Percentiles rank a stretch among this genome's conserved stretches.
These are phyloP conservation scores for Chamaea fasciata DNA, from an alignment of 2,113 vertebrate genomes.

Conservation along the genomic window DNA sequence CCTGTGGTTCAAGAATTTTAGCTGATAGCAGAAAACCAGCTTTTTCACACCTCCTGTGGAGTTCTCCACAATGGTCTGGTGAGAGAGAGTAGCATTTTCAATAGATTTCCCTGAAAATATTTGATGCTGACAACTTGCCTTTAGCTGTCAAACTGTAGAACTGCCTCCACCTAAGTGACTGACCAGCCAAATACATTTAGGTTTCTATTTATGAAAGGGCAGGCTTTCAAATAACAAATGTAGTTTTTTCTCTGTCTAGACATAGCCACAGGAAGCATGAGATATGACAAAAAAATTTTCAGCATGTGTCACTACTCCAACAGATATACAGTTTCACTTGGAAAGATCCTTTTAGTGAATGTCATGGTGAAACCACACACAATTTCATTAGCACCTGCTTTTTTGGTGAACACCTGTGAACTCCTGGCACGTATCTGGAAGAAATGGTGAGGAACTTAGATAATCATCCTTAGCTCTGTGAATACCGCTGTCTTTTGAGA, in stretches of 20 bases:
- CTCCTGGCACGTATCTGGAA: background rate
- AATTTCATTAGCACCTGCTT: background rate
- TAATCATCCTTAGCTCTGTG: background rate
- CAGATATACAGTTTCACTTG: background rate
- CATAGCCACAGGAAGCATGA: constrained; percentile 11
- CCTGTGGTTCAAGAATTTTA: background rate
- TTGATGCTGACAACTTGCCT: background rate
- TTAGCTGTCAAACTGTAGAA: constrained; percentile 4
- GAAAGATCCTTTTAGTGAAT: background rate
- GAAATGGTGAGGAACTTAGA: background rate
- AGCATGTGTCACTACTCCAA: background rate
- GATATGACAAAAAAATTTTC: background rate
- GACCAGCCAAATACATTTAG: background rate
- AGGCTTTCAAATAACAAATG: background rate
- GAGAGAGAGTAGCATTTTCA: background rate
- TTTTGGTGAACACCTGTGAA: background rate
- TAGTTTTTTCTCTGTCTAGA: constrained; percentile 33
- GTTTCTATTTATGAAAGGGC: background rate
- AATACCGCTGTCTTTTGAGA: background rate
- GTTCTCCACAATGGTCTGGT: background rate
- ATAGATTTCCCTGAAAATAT: background rate
- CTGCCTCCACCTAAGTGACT: background rate
- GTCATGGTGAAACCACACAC: background rate
- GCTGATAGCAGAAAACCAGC: background rate
- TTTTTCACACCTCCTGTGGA: background rate